Base-by-base conservation (phyloP, 1,140 invertebrate species). In the Heliothis virescens region DNA sequence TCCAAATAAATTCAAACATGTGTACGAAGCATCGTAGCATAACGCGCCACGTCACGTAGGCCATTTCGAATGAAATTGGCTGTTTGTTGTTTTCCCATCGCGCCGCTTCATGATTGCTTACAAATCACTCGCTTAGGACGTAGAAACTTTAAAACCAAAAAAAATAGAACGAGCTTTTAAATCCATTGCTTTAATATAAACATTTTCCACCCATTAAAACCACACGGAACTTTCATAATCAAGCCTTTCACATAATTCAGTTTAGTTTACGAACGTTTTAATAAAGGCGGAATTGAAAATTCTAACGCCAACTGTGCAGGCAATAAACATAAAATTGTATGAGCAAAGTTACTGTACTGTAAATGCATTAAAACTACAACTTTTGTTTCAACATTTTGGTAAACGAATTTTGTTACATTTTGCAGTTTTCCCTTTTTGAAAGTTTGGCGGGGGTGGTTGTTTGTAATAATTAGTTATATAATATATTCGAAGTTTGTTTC, bases 311-410 rank as follows among this genome's bases (percentile, higher is more conserved):
- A 11, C 34, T 4, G 63, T 67, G 63, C 63, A 50, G 2, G 5
- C 41, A 48, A 48, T 48, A 18, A 67, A 67, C 63, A 67, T 41
- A 11, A 48, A 67, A 48, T 48, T 18, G 41, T 67, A 67, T 48
- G 63, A 67, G 29, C 41, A 48, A 67, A 67, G 13, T 67, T 50
- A 41, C 63, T 48, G 16, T 65, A 47, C n/a, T 67, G 63, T 67
- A 67, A 50, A 67, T 67, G 41, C 48, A 67, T 67, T 67, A 48
- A 67, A 67, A 67, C 63, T 48, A 41, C 9, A 48, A 67, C 63
- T 67, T 48, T 34, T 67, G 63, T 67, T 48, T 18, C 11, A 13
- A 26, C 12, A 16, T 67, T 21, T 41, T 15, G 47, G 41, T 48
- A 41, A 48, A 18, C 41, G 16, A 67, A 67, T 67, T 21, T 67